These are phyloP conservation scores for Onchidella celtica DNA, from an alignment of 2,888 invertebrate species.

Conservation along the genomic window DNA sequence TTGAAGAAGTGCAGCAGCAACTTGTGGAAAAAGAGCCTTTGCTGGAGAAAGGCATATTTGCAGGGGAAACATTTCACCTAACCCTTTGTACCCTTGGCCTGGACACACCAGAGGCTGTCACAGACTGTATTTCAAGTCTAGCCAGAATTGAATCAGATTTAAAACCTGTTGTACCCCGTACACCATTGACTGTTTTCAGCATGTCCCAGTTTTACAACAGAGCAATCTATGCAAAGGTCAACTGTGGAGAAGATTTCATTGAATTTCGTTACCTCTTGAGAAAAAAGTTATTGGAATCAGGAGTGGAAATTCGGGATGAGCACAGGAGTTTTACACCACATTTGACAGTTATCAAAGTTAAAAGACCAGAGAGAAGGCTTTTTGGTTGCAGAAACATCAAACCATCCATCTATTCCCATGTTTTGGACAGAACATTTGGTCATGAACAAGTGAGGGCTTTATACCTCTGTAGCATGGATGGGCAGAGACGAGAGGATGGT, in stretches of 20 bases:
- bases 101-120: constrained; percentile 69
- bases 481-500: constrained; percentile 74
- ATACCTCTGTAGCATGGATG: constrained; percentile 78
- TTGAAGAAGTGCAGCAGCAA: constrained; percentile 70
- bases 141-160: constrained; percentile 61
- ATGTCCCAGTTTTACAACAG: constrained; percentile 78
- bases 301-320: constrained; percentile 77
- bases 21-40: constrained; percentile 73
- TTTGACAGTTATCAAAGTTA: constrained; percentile 80
- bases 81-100: constrained; percentile 79
- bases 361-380: constrained; percentile 70
- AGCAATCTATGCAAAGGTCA: constrained; percentile 78
- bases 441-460: constrained; percentile 73
- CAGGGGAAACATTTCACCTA: constrained; percentile 75
- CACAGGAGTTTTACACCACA: constrained; percentile 79
- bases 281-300: constrained; percentile 66
- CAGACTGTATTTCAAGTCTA: constrained; percentile 64
- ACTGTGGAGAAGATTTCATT: constrained; percentile 70
- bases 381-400: constrained; percentile 75
- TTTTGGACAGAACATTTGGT: constrained; percentile 74
- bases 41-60: constrained; percentile 75
- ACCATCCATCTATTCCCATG: constrained; percentile 72
- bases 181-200: constrained; percentile 69
- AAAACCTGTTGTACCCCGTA: constrained; percentile 57
- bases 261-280: constrained; percentile 73